Base-by-base conservation (phyloP, 2,113 vertebrate genomes). In the Myrmophylax atrothorax region DNA sequence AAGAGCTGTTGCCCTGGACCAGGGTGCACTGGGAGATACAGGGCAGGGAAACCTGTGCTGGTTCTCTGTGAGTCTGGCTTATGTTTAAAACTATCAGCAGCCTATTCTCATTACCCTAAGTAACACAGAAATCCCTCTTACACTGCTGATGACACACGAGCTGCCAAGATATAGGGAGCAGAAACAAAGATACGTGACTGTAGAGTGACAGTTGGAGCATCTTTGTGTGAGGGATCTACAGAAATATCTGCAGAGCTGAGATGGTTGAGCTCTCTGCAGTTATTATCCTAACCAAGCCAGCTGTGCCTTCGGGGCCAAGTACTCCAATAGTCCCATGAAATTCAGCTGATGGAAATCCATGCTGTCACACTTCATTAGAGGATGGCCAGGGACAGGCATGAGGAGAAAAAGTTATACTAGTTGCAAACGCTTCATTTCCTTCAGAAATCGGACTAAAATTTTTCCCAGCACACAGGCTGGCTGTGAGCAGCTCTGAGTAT, bases 301-400 rank as follows among this genome's bases (percentile, higher is more conserved):
- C 73, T 66, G n/a, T 67, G 58, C 70, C 67, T 55, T 11, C 0
- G 0, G 66, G 55, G 66, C 37, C 56, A 40, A 47, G 40, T 2
- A 78, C 33, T 70, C 42, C 69, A 44, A 28, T 1, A 87, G 59
- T 35, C 23, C 67, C 66, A 37, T 44, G 80, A 53, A 70, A 87
- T 70, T 25, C 3, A 9, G 73, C 44, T 87, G 87, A 50, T 33
- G 42, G 40, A 79, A 92, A 77, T 64, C 75, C 53, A 28, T 14
- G 14, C 28, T 83, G 66, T 47, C 75, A 68, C 25, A 38, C 23
- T 75, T 70, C 17, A 13, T 87, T 78, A 89, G 56, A 63, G 38
- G n/a, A 49, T 60, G 63, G 46, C 14, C 59, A 73, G 29, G 58
- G 59, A 80, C 25, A 83, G 38, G 44, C 22, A 83, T 0, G 4